Conservation (phyloP, 2,888 invertebrate species). For the Phasia obesa region DNA sequence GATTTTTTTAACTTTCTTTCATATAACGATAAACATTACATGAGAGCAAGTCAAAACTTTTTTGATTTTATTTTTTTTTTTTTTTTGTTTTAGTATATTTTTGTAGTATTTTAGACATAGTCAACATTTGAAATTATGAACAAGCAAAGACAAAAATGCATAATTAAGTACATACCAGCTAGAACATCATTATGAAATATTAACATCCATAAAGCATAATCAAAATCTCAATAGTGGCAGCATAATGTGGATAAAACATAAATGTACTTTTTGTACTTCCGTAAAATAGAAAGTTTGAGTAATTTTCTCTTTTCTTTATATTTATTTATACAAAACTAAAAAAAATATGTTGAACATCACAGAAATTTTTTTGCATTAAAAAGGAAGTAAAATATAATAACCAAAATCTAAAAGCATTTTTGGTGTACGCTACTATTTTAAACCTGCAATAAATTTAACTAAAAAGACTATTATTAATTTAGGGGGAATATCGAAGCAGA, state of each 20-base stretch:
- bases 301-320: constrained; percentile 30
- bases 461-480: too few relatives aligned
- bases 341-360: constrained; percentile 26
- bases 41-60: not conserved
- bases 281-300: constrained; percentile 40
- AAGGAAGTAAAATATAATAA: constrained; percentile 40
- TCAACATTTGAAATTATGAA: constrained; percentile 37
- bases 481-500: too few relatives aligned
- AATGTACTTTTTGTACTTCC: constrained; percentile 20
- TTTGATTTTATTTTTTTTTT: too few relatives aligned
- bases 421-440: constrained; percentile 10
- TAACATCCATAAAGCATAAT: constrained; percentile 53
- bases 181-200: constrained; percentile 27
- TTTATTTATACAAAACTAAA: constrained; percentile 35
- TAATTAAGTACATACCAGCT: constrained; percentile 64
- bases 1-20: constrained; percentile 13
- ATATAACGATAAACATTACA: not conserved
- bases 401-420: constrained; percentile 49
- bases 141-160: constrained; percentile 31
- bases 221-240: constrained; percentile 50
- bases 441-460: not conserved
- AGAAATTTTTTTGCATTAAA: constrained; percentile 28
- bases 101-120: constrained; percentile 28
- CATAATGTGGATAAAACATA: constrained; percentile 19
- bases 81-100: constrained; percentile 9